Percentiles rank a stretch among this genome's conserved stretches.
Evolutionary conservation across 1,140 invertebrate species (phyloP).

Genomic region (Wiebesia pumilae): DNA sequence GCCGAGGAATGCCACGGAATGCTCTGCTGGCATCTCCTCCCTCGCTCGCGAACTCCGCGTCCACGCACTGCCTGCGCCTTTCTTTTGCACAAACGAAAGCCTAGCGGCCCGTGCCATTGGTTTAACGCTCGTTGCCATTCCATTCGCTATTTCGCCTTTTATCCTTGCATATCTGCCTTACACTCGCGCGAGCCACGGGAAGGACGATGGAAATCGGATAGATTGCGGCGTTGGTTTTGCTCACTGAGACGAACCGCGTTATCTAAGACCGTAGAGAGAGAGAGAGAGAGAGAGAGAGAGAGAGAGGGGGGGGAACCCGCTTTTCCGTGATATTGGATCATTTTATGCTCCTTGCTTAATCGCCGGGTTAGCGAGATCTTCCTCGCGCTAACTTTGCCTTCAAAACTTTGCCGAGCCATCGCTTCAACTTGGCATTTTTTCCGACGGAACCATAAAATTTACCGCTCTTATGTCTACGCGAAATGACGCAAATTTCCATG

Average conservation of each 20-base stretch:
- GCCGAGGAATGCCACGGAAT: neutral
- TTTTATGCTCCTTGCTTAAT: neutral
- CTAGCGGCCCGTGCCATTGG: neutral
- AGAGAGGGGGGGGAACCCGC: neutral
- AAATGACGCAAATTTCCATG: neutral
- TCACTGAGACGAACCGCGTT: neutral
- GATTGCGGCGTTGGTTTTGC: neutral
- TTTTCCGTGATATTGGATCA: conserved; percentile 6
- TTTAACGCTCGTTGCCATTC: neutral
- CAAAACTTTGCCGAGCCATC: neutral
- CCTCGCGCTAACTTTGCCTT: neutral
- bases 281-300: too few relatives aligned
- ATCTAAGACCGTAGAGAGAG: too few relatives aligned
- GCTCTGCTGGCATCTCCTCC: too few relatives aligned
- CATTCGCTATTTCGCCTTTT: neutral
- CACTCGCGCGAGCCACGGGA: neutral
- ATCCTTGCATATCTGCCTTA: neutral
- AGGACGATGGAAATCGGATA: neutral
- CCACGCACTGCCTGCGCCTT: neutral
- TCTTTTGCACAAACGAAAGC: neutral
- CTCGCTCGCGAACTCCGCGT: neutral
- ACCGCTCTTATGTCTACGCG: neutral
- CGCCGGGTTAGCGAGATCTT: neutral
- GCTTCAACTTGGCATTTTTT: neutral
- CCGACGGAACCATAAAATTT: neutral